Percentiles rank a stretch among this genome's conserved stretches.
These are phyloP conservation scores for Xanthia togata DNA, from an alignment of 2,888 invertebrate genomes.

Conservation along the genomic window DNA sequence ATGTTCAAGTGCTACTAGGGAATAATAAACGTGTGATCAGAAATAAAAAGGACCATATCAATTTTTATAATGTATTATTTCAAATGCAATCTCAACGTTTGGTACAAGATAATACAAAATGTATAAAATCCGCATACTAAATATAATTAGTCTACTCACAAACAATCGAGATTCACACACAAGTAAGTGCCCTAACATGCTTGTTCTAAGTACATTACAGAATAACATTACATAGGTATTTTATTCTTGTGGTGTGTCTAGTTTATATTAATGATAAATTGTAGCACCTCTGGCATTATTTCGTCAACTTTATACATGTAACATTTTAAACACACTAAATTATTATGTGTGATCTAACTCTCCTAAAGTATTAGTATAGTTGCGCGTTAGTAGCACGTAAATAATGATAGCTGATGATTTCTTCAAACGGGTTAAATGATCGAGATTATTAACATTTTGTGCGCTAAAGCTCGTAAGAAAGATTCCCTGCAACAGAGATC, in stretches of 20 bases:
- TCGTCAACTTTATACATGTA: slow-evolving; percentile 55
- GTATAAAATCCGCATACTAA: slow-evolving; percentile 87
- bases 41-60: slow-evolving; percentile 74
- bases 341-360: slow-evolving; percentile 42
- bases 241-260: slow-evolving; percentile 57
- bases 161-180: slow-evolving; percentile 82
- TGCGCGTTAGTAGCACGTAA: slow-evolving; percentile 75
- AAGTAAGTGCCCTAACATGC: slow-evolving; percentile 69
- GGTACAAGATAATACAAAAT: slow-evolving; percentile 89
- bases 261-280: slow-evolving; percentile 58
- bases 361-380: slow-evolving; percentile 60
- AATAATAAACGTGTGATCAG: slow-evolving; percentile 37
- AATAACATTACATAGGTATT: slow-evolving; percentile 57
- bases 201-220: slow-evolving; percentile 68
- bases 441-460: slow-evolving; percentile 54
- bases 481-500: slow-evolving; percentile 78
- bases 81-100: slow-evolving; percentile 90
- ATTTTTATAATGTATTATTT: slow-evolving; percentile 85
- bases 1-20: slow-evolving; percentile 26
- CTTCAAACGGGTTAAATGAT: slow-evolving; percentile 58
- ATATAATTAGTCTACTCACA: slow-evolving; percentile 73
- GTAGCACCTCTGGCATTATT: slow-evolving; percentile 70
- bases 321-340: slow-evolving; percentile 52
- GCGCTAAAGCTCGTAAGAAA: slow-evolving; percentile 58
- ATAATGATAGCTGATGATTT: slow-evolving; percentile 73